Conservation (phyloP, 2,113 vertebrate genomes). For the Triplophysa rosa region DNA sequence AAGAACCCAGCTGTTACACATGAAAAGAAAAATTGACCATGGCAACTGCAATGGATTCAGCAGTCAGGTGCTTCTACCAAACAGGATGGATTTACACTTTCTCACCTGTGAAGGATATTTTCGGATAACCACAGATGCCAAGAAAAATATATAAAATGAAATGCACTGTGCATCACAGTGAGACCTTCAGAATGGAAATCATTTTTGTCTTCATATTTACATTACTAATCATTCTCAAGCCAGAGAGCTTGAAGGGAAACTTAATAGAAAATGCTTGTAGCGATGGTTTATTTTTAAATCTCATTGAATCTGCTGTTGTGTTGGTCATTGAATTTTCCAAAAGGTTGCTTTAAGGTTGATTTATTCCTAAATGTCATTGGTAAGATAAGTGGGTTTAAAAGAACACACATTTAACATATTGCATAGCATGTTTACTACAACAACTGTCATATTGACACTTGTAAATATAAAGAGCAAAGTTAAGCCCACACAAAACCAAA, state of each 20-base stretch:
- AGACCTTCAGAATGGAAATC: background rate
- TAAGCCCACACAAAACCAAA: background rate
- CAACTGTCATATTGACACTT: background rate
- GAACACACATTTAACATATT: background rate
- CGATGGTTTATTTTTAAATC: background rate
- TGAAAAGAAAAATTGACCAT: background rate
- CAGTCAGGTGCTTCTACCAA: background rate
- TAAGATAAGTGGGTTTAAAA: constrained; percentile 7
- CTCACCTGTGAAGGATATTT: background rate
- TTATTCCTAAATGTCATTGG: background rate
- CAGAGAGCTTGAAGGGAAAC: background rate
- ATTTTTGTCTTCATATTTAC: background rate
- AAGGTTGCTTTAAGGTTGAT: background rate
- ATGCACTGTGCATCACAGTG: background rate
- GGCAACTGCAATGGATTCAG: constrained; percentile 2
- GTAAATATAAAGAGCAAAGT: background rate
- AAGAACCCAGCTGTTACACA: constrained; percentile 1
- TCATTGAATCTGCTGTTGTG: background rate
- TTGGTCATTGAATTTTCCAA: background rate
- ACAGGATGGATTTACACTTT: background rate
- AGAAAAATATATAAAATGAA: background rate
- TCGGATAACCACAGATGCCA: background rate
- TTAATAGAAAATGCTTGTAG: background rate
- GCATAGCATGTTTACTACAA: background rate
- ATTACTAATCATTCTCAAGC: background rate